Evolutionary conservation across 2,113 vertebrate genomes (phyloP), one percentile per base, ranked within the genome.

Genomic region (Synchiropus splendidus): DNA sequence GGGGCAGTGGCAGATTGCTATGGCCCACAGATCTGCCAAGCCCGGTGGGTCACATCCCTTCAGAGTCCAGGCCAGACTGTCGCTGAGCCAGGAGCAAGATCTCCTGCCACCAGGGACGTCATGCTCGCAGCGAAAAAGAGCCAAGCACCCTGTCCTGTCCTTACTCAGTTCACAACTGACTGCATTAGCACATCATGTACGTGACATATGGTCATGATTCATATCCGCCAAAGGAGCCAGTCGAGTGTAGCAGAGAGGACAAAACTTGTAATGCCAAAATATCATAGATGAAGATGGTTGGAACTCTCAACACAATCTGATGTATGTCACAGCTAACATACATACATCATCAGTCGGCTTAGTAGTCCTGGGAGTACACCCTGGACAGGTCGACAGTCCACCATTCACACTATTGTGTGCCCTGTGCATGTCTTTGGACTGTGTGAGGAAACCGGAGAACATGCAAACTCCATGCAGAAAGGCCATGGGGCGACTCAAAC

Each of bases 31-130:
- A 47, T 45, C 45, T 55, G 78, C 79, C 81, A 82, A 67, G 40
- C 76, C 36, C 79, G 71, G 77, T 66, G 53, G 75, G 81, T 57
- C 66, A 79, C 75, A 81, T 83, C 83, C 83, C 67, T 48, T 78
- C 47, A 64, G 46, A 53, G 68, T 51, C 64, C 12, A 15, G 53
- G 42, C 54, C 69, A 55, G 46, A 34, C 64, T 49, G 48, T 48
- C 39, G 5, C 39, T 12, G 13, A 52, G 64, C 58, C 58, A 54
- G 42, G 58, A 61, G 63, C 64, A 66, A 63, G 61, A 48, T 53
- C 60, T 68, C 54, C 52, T 48, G 55, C 64, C 61, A 61, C 42
- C 10, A 46, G 57, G 66, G 60, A 74, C 70, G 58, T 74, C 68
- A 75, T 60, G 49, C 65, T 63, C 57, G 14, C 36, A 44, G 34